Conservation (phyloP, 2,888 invertebrate genomes). For the Chrysina gloriosa region DNA sequence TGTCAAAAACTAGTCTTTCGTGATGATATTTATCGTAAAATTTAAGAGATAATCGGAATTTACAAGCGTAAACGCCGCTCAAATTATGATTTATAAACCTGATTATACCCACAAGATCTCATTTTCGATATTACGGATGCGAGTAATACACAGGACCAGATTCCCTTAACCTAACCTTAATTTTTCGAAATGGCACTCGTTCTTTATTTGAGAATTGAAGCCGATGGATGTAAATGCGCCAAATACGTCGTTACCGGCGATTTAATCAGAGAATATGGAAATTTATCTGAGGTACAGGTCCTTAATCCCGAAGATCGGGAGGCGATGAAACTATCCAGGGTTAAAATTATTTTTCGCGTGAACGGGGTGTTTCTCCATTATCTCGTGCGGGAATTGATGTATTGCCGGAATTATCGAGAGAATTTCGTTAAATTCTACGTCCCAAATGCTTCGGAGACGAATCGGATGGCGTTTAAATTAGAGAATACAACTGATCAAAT, state of each 20-base stretch:
- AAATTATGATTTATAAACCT: too few relatives aligned
- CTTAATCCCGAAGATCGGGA: background rate
- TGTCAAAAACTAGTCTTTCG: too few relatives aligned
- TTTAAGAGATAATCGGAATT: too few relatives aligned
- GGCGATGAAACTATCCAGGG: background rate
- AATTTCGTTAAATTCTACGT: slow-evolving; percentile 39
- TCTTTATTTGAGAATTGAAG: slow-evolving; percentile 41
- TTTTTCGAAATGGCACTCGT: slow-evolving; percentile 38
- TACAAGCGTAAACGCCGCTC: too few relatives aligned
- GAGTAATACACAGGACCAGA: too few relatives aligned
- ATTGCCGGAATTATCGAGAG: slow-evolving; percentile 41
- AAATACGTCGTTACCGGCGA: slow-evolving; percentile 30
- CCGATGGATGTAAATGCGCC: slow-evolving; percentile 38
- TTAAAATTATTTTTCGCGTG: slow-evolving; percentile 36
- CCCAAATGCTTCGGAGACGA: background rate
- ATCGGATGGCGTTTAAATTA: slow-evolving; percentile 34
- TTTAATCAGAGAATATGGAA: slow-evolving; percentile 11
- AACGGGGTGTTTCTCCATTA: slow-evolving; percentile 58
- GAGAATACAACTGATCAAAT: slow-evolving; percentile 62
- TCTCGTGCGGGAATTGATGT: slow-evolving; percentile 55
- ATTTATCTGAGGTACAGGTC: slow-evolving; percentile 6
- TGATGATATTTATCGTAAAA: too few relatives aligned
- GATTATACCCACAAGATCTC: too few relatives aligned
- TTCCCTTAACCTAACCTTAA: slow-evolving; percentile 29
- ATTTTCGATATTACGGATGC: too few relatives aligned